Evolutionary conservation across 2,888 invertebrate genomes (phyloP), one percentile per base, ranked within the genome.

Genomic region (Acronicta aceris): DNA sequence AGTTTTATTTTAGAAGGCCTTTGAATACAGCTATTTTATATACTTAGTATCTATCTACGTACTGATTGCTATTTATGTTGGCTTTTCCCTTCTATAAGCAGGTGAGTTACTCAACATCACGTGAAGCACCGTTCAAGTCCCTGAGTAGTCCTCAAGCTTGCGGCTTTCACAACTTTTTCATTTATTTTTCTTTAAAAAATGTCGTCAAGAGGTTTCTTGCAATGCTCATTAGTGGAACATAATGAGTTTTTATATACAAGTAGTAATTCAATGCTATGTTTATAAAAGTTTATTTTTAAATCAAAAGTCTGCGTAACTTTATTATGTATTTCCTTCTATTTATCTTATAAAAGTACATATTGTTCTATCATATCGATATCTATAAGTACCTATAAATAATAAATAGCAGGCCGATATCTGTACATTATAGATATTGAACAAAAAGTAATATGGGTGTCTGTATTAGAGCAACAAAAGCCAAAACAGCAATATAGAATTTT

Each of bases 161-260:
- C 43, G 69, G 64, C 71, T 70, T 76, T 64, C 63, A 71, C 62
- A 67, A 71, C 57, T 69, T 78, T 74, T 71, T 76, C 55, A 57
- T 77, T 69, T 65, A 65, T 66, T 64, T 71, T 66, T 66, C 57
- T 67, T 72, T 41, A 47, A 70, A 63, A 71, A 74, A 78, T 60
- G 63, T 67, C 54, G 47, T 65, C 51, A 62, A 69, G 59, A 63
- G 64, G 49, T 69, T 77, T 48, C 68, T 66, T 62, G 58, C 69
- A 63, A 58, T 60, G 67, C 78, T 76, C 75, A 76, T 78, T 77
- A 76, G 65, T 62, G 63, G 21, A 65, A 74, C 62, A 76, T 76
- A 76, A 76, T 76, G 78, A 76, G 78, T 72, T 48, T 50, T 53
- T 49, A 46, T 66, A 66, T 5, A 71, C 8, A 65, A 59, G 60